Evolutionary conservation across 2,797 vertebrate genomes (phyloP), one percentile per base, ranked within the genome.

Genomic region (Sebastiscus albofasciatus): DNA sequence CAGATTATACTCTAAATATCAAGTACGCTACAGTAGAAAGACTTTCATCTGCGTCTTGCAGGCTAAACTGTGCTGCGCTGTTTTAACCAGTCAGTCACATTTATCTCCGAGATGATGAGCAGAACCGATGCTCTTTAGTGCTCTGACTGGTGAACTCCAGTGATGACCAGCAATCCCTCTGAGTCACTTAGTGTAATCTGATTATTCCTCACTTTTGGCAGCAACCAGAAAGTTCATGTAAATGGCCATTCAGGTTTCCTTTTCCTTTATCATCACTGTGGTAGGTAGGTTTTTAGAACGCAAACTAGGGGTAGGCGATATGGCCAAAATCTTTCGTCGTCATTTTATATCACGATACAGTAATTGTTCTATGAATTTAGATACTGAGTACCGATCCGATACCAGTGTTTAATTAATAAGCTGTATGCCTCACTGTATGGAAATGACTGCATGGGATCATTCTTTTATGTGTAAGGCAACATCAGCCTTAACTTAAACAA

Each of bases 1-100:
- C 27, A 75, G 78, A 77, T 26, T 13, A 67, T 26, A 56, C 70
- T 36, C 26, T 1, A 24, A 77, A 74, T 79, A 34, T 68, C 64
- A 62, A 66, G 26, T 39, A 11, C 4, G 20, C 14, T 26, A 13
- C 18, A 39, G 20, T 20, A 58, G 18, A 42, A 13, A 68, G 26
- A 65, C 67, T 42, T 64, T 42, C 12, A 24, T 27, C 26, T 42
- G 56, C 6, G 12, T 13, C 31, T 33, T 20, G 27, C 36, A 31
- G 54, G 22, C 22, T 68, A 60, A 65, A 59, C 46, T 49, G 34
- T 33, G 20, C 11, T 34, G 27, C 1, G 0, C 1, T 39, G 22
- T 31, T 75, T 58, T 8, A 56, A 52, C 3, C 3, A 55, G 24
- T 36, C 59, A 31, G 20, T 67, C 27, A 29, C 14, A 46, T 49